Evolutionary conservation across 2,888 invertebrate species (phyloP).

Genomic region (Galerucella pusilla): DNA sequence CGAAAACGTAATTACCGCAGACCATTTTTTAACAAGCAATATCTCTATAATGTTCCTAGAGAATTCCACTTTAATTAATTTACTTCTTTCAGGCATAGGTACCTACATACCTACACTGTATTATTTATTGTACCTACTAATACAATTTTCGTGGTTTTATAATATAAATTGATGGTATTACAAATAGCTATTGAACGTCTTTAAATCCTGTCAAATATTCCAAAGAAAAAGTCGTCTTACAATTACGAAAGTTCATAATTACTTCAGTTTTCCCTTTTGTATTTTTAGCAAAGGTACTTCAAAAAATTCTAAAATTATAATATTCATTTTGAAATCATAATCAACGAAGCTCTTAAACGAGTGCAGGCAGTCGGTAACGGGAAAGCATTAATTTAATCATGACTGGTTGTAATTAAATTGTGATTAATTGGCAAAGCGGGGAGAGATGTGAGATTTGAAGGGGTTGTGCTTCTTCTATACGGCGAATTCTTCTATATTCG

Average conservation of each 20-base stretch:
- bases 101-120: too few species aligned
- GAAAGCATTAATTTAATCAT: slow-evolving; percentile 45
- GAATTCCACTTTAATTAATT: too few species aligned
- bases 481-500: neutral
- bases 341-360: slow-evolving; percentile 16
- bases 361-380: slow-evolving; percentile 7
- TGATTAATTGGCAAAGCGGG: slow-evolving; percentile 48
- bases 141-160: too few species aligned
- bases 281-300: neutral
- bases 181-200: too few species aligned
- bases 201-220: too few species aligned
- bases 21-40: too few species aligned
- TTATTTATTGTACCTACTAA: too few species aligned
- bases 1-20: too few species aligned
- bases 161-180: too few species aligned
- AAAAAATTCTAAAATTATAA: neutral
- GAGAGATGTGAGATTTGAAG: slow-evolving; percentile 18
- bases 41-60: too few species aligned
- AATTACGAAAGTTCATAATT: neutral
- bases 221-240: too few species aligned
- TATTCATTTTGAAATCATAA: slow-evolving; percentile 16
- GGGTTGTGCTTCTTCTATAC: neutral
- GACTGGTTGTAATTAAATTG: slow-evolving; percentile 49
- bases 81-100: too few species aligned
- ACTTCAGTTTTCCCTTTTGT: neutral